Evolutionary conservation across 2,888 invertebrate species (phyloP).

Genomic region (Perdita meconis): DNA sequence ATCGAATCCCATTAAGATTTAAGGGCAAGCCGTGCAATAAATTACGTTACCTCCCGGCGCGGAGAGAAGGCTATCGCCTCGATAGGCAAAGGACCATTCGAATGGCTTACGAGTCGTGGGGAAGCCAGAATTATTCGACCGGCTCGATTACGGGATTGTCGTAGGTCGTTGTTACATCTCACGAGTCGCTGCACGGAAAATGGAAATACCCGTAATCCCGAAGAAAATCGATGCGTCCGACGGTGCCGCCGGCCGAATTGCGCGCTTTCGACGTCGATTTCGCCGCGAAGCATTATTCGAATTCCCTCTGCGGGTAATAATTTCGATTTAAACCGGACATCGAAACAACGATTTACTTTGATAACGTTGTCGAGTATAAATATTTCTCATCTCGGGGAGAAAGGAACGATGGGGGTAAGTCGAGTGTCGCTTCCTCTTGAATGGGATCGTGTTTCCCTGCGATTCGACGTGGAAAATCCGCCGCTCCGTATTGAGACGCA

Average conservation of each 20-base stretch:
- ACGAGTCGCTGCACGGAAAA: slow-evolving; percentile 52
- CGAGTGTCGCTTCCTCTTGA: not conserved
- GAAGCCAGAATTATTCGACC: slow-evolving; percentile 67
- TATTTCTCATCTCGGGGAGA: not conserved
- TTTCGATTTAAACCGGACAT: slow-evolving; percentile 37
- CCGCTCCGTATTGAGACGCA: slow-evolving; percentile 14
- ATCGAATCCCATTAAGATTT: slow-evolving; percentile 80
- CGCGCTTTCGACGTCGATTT: slow-evolving; percentile 44
- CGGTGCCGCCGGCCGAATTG: slow-evolving; percentile 12
- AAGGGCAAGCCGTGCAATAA: slow-evolving; percentile 76
- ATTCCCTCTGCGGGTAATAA: slow-evolving; percentile 27
- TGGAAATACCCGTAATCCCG: slow-evolving; percentile 60
- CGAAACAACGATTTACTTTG: slow-evolving; percentile 38
- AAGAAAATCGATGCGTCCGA: slow-evolving; percentile 57
- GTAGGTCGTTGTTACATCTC: slow-evolving; percentile 67
- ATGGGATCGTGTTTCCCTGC: slow-evolving; percentile 2
- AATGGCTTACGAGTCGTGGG: slow-evolving; percentile 64
- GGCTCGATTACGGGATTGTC: slow-evolving; percentile 69
- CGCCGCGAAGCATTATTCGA: slow-evolving; percentile 29
- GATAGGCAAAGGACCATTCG: slow-evolving; percentile 75
- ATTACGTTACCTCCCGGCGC: slow-evolving; percentile 75
- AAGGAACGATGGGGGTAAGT: too few species aligned
- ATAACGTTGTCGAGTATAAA: slow-evolving; percentile 22
- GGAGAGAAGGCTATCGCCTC: slow-evolving; percentile 74
- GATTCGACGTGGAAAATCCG: slow-evolving; percentile 13